phyloP scores from a whole-genome alignment of 2,888 invertebrate genomes.

The Brachynemurus nebulosus region DNA sequence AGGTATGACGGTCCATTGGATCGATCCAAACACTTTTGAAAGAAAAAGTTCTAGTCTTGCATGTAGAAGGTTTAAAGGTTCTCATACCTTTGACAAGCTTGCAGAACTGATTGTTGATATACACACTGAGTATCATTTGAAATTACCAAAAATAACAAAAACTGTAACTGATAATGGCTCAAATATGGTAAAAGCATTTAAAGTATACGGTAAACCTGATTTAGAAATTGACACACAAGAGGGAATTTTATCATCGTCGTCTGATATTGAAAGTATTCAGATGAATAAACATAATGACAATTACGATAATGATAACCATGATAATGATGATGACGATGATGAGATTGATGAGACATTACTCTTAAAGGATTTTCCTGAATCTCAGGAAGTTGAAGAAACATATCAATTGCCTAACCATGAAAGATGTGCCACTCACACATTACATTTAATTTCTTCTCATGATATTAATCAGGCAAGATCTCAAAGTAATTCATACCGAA shows the following conservation, averaged over 20 bases:
- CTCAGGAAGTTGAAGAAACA: not conserved
- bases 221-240: too few species aligned
- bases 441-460: constrained; percentile 6
- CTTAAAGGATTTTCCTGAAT: constrained; percentile 5
- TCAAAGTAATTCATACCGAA: constrained; percentile 5
- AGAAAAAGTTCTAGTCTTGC: constrained; percentile 17
- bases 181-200: constrained; percentile 17
- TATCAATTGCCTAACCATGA: not conserved
- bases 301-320: not conserved
- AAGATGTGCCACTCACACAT: constrained; percentile 7
- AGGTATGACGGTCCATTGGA: constrained; percentile 20
- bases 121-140: constrained; percentile 10
- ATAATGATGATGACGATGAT: too few species aligned
- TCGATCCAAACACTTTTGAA: constrained; percentile 14
- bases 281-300: too few species aligned
- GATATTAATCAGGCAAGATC: constrained; percentile 4
- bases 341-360: not conserved
- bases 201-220: constrained; percentile 14
- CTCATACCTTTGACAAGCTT: constrained; percentile 18
- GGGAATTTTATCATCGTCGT: too few species aligned
- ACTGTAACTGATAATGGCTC: constrained; percentile 16
- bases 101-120: constrained; percentile 17
- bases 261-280: too few species aligned
- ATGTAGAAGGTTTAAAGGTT: constrained; percentile 19
- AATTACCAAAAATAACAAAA: constrained; percentile 12